A percentile compares a stretch with the other conserved stretches of the same genome.
Evolutionary conservation across 2,797 vertebrate species (phyloP).

Genomic region (Catharus ustulatus): DNA sequence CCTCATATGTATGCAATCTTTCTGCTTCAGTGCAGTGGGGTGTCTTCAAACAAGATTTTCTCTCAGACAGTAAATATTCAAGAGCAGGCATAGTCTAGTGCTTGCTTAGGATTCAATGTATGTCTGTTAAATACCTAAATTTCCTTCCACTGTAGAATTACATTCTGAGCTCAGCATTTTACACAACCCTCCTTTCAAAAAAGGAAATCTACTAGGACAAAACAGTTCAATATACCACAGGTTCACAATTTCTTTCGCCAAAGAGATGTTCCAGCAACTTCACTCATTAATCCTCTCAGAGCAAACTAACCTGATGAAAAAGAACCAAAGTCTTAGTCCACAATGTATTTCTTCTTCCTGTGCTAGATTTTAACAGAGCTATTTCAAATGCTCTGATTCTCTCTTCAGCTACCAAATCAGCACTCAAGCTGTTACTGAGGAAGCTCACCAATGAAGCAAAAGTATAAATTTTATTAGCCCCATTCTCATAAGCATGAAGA

Average conservation of each 20-base stretch:
- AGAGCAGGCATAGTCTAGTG: neutral
- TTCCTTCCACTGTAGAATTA: neutral
- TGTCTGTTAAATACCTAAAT: neutral
- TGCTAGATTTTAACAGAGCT: neutral
- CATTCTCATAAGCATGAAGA: neutral
- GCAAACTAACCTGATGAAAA: neutral
- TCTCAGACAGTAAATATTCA: neutral
- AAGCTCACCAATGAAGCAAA: neutral
- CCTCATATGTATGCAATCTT: neutral
- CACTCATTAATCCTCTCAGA: neutral
- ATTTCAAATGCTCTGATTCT: neutral
- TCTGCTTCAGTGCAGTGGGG: neutral
- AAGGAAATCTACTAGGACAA: neutral
- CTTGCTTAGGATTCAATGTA: neutral
- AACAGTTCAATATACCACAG: neutral
- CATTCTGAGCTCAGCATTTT: neutral
- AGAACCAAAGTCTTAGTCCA: neutral
- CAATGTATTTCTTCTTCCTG: neutral
- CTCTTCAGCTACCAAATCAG: neutral
- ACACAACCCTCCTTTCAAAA: neutral
- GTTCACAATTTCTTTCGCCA: neutral
- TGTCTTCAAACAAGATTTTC: neutral
- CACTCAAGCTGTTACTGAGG: neutral
- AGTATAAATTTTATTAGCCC: neutral
- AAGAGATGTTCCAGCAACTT: neutral